Conservation (phyloP, 2,113 vertebrate genomes). For the Dipodomys merriami region DNA sequence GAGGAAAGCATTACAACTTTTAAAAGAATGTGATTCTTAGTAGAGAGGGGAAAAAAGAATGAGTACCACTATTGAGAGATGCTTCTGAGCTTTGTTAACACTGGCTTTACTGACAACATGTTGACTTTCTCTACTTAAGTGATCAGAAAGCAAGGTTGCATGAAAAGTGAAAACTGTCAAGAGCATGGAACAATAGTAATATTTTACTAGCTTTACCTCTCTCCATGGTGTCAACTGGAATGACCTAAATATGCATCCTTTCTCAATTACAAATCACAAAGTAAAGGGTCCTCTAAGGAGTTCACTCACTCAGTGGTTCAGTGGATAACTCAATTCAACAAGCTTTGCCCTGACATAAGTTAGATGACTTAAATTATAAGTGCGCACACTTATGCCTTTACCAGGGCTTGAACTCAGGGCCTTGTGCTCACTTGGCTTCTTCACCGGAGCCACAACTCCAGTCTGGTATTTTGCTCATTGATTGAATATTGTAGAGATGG, state of each 20-base stretch:
- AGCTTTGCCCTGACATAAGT: not conserved
- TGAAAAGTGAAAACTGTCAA: conserved; percentile 61
- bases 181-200: conserved; percentile 59
- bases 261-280: conserved; percentile 44
- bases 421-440: too few species aligned
- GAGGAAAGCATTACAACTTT: conserved; percentile 45
- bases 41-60: conserved; percentile 17
- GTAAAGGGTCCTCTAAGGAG: not conserved
- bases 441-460: too few species aligned
- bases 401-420: too few species aligned
- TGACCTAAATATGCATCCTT: conserved; percentile 14
- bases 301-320: conserved; percentile 3
- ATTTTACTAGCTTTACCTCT: conserved; percentile 49
- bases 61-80: conserved; percentile 54
- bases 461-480: too few species aligned
- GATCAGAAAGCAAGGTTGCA: conserved; percentile 55
- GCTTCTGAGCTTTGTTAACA: conserved; percentile 50
- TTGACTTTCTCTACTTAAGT: conserved; percentile 58
- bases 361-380: not conserved
- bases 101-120: conserved; percentile 51
- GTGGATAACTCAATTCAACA: not conserved
- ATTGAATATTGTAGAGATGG: too few species aligned
- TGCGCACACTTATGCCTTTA: too few species aligned
- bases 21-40: conserved; percentile 16
- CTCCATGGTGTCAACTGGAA: not conserved